Conservation (phyloP, 2,797 vertebrate genomes). For the Fratercula arctica region DNA sequence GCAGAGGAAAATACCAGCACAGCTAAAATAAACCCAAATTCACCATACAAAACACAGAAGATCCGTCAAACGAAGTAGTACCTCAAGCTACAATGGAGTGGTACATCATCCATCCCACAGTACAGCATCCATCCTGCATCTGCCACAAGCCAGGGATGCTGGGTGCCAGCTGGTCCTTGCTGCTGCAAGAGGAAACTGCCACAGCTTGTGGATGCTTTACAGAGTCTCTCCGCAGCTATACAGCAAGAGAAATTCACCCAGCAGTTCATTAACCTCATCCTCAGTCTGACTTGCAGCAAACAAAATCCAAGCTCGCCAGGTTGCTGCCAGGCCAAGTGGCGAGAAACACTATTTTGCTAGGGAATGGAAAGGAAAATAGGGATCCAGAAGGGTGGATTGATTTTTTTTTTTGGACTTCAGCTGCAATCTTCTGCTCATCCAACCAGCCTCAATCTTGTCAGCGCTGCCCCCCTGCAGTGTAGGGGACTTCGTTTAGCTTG, state of each 20-base stretch:
- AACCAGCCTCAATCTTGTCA: not conserved
- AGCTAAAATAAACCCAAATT: not conserved
- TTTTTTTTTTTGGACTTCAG: not conserved
- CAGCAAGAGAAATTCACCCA: fast-evolving
- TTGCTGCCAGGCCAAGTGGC: not conserved
- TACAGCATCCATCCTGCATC: not conserved
- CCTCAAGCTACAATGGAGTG: fast-evolving
- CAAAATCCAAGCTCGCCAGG: fast-evolving
- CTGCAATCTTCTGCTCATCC: not conserved
- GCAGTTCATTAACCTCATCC: not conserved
- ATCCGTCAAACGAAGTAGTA: not conserved
- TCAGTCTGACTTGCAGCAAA: fast-evolving
- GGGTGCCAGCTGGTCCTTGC: not conserved
- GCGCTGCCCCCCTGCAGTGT: not conserved
- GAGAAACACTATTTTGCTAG: not conserved
- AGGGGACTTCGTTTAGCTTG: slow-evolving; percentile 37
- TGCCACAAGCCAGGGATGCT: fast-evolving
- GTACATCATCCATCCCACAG: not conserved
- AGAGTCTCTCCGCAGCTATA: not conserved
- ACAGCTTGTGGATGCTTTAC: not conserved
- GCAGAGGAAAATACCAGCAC: not conserved
- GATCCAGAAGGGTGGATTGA: not conserved
- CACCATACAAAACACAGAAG: not conserved
- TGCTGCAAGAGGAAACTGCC: not conserved
- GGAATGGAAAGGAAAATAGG: not conserved